Base-by-base conservation (phyloP, 1,140 invertebrate genomes). In the Pectinophora gossypiella region DNA sequence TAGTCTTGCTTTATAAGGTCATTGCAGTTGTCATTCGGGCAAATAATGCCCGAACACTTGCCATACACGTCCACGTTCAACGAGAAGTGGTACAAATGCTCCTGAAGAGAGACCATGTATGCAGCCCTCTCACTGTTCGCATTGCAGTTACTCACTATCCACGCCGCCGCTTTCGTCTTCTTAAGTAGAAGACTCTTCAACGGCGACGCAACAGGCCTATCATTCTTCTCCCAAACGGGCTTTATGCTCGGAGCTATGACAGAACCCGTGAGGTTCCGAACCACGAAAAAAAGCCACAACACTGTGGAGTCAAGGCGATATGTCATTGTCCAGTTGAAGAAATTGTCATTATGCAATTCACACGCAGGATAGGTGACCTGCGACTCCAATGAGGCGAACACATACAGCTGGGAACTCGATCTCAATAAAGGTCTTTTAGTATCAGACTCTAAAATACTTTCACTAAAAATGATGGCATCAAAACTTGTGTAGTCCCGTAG, bases 301-400 rank as follows among this genome's bases (percentile, higher is more conserved):
- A 94, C 76, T 61, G 93, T 91, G 0, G 91, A 92, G 62, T 93
- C 92, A 1, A 90, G 76, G 45, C 91, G 85, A 65, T 93, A 93
- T 12, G 90, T 90, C 57, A 89, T 90, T 19, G 92, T 93, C 86
- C 89, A 89, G 70, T 94, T 93, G 61, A 93, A 90, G 48, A 76
- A 86, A 42, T 68, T 60, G 5, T 82, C 68, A 44, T 64, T 64
- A 21, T 57, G 61, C 5, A 59, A 2, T 40, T 73, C 68, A 49
- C 81, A 82, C 7, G 61, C 62, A 7, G 72, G 68, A 19, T 57
- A 48, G 13, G 68, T 58, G 44, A 55, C 51, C 0, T 70, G 45
- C 0, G 76, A 78, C 61, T 80, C 72, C 5, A 71, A 53, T 2
- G 65, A 67, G 13, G 60, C 55, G 44, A 85, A 89, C 9, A 89